Base-by-base conservation (phyloP, 2,888 invertebrate genomes). In the Trichacis sp. region DNA sequence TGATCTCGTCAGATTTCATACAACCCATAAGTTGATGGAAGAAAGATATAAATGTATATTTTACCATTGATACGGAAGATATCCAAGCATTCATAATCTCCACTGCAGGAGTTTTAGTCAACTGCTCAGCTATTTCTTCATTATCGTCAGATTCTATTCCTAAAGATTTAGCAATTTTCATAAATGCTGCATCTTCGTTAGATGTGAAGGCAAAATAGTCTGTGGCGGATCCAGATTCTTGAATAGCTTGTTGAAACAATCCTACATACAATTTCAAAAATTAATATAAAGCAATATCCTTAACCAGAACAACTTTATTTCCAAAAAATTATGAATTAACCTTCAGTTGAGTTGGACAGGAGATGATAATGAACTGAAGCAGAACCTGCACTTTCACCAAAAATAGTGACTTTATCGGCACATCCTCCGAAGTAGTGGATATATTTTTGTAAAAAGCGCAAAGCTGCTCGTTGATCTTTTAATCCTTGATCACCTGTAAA, bases 81-180 rank as follows among this genome's bases (percentile, higher is more conserved):
- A 6, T 17, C 5, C 66, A 52, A 3, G 75, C 77, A 8, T 64
- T 50, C 19, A 79, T 72, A 24, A 80, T 48, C 5, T 81, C 75
- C 20, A 70, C 69, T 0, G 69, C 71, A 0, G 71, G 42, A 40
- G 77, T 18, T 42, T 42, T 42, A 2, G 18, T 18, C 18, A 42
- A 17, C 11, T 72, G 76, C 2, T 73, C 50, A 3, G 81, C 73
- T 15, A 54, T 45, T 53, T 79, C 79, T 4, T 59, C 67, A 1
- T 74, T 69, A 56, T 79, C 76, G 11, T 68, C 67, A 0, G 80
- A 76, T 8, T 72, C 61, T 19, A 81, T 74, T 8, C 76, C 81
- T 33, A 81, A 69, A 15, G 53, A 51, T 24, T 78, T 74, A 1
- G 77, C 81, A 12, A 81, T 68, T 55, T 67, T 72, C 52, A 81